phyloP scores from a whole-genome alignment of 2,888 invertebrate genomes.

The Tyria jacobaeae region DNA sequence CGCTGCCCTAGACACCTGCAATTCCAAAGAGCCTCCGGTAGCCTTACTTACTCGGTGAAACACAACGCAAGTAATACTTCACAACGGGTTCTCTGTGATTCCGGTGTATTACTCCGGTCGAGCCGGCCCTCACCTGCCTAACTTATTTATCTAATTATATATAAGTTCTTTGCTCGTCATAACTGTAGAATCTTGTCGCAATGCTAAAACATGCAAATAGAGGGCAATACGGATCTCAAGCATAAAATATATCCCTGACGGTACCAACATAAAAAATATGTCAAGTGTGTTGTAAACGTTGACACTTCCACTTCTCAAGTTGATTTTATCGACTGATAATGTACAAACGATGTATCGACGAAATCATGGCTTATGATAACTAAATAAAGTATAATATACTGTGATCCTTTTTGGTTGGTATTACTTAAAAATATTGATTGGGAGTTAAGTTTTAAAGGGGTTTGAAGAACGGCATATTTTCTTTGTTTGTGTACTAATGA shows the following conservation, averaged over 20 bases:
- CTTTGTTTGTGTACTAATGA: too few relatives aligned
- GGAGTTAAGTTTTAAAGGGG: background rate
- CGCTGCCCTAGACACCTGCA: too few relatives aligned
- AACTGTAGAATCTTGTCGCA: conserved; percentile 12
- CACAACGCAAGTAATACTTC: too few relatives aligned
- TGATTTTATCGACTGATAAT: conserved; percentile 1
- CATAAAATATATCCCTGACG: conserved; percentile 68
- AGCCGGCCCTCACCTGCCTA: too few relatives aligned
- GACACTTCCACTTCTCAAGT: conserved; percentile 9
- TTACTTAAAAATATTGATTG: background rate
- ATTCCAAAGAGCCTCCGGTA: too few relatives aligned
- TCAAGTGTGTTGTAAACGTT: conserved; percentile 40
- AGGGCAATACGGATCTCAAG: conserved; percentile 39
- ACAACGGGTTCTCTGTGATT: too few relatives aligned
- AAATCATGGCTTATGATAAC: background rate
- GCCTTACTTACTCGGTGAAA: too few relatives aligned
- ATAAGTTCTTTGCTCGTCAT: conserved; percentile 1
- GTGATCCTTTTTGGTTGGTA: background rate
- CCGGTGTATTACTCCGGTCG: too few relatives aligned
- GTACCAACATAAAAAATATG: conserved; percentile 60
- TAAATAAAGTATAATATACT: background rate
- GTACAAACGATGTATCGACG: conserved; percentile 1
- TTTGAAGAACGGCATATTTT: too few relatives aligned
- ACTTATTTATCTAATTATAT: too few relatives aligned
- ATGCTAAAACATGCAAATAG: conserved; percentile 32